Evolutionary conservation across 2,797 vertebrate genomes (phyloP).

Genomic region (Sphenopsis melanotis): DNA sequence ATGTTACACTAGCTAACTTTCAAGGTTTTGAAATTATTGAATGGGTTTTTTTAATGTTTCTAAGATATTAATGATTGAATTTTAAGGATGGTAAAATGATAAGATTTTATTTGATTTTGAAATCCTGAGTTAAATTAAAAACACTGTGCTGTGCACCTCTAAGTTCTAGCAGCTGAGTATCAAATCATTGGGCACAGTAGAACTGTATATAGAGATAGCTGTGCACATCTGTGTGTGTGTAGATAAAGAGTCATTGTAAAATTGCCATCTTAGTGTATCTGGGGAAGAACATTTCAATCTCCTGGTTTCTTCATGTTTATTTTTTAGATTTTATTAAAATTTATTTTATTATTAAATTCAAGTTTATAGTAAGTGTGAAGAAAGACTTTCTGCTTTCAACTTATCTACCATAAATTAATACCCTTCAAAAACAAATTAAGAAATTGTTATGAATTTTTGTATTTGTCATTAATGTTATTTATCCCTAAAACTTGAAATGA

Average conservation of each 20-base stretch:
- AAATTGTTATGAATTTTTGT: not conserved
- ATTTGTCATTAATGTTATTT: not conserved
- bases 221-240: not conserved
- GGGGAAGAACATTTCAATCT: not conserved
- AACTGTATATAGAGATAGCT: not conserved
- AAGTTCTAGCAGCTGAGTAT: not conserved
- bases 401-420: not conserved
- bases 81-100: not conserved
- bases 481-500: not conserved
- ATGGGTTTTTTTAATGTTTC: not conserved
- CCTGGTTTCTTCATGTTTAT: not conserved
- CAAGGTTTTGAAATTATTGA: not conserved
- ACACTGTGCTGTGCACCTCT: not conserved
- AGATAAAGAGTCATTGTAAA: not conserved
- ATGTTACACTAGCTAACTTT: slow-evolving; percentile 17
- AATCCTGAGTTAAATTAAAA: slow-evolving; percentile 37
- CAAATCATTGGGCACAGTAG: not conserved
- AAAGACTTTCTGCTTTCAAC: not conserved
- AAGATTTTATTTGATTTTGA: not conserved
- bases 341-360: not conserved
- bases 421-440: not conserved
- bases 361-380: not conserved
- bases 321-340: not conserved
- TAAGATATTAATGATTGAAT: not conserved
- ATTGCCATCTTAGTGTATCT: not conserved